Evolutionary conservation across 92 coral and sea anemone genomes (phyloP), one percentile per base, ranked within the genome.

Genomic region (Pocillopora grandis): DNA sequence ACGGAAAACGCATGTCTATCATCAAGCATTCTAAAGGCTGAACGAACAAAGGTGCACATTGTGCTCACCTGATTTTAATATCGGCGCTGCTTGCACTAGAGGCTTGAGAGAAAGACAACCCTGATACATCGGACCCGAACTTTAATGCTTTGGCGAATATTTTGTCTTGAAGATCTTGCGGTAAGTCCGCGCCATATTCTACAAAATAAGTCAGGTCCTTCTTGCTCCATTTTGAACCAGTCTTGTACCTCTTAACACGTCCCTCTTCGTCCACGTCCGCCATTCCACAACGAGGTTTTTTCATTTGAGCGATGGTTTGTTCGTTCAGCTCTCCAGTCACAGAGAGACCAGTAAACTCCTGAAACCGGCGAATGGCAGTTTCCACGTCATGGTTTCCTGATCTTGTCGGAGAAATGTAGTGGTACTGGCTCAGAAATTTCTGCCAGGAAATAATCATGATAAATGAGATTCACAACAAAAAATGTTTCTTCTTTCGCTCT

Each of bases 81-180:
- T 88, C 92, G 33, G 93, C 93, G 6, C 70, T 31, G 17, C 71
- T 35, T 57, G 70, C 85, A 16, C 33, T 71, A 67, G 58, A 74
- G 0, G 91, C 83, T 67, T 72, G 79, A 5, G 86, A 75, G 71
- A 92, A 92, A 36, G 82, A 85, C 67, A 92, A 71, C 21, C 91
- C 91, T n/a, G 93, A 84, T 18, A 90, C 96, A 36, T 90, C 89
- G 42, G 84, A 62, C 96, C 96, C 90, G 84, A 79, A 84, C 57
- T 92, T 80, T 23, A 90, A 74, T 20, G 93, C 89, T 37, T n/a
- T 87, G 42, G 90, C 87, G 60, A 92, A 66, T 14, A 86, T 75
- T 2, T 68, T 61, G 78, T 87, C 90, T n/a, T 90, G 93, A 7
- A 63, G 65, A 7, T 68, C 48, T 6, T 58, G 74, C 63, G 57